Conservation (phyloP, 1,140 invertebrate genomes). For the Saccostrea cuccullata region DNA sequence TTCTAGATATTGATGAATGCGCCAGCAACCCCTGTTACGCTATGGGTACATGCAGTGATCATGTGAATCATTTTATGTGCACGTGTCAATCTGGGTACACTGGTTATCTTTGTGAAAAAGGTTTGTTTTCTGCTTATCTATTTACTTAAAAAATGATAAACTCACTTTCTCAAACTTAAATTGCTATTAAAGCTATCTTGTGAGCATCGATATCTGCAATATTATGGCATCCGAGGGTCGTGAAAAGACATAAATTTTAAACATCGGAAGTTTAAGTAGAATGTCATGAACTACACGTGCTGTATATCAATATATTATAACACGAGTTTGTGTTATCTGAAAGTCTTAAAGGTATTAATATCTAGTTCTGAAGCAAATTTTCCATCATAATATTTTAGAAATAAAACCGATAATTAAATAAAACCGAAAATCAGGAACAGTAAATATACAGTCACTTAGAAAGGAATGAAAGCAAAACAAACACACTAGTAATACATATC, state of each 20-base stretch:
- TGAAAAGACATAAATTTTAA: background rate
- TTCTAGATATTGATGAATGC: background rate
- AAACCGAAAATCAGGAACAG: too few relatives aligned
- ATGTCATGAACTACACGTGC: too few relatives aligned
- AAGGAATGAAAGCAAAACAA: too few relatives aligned
- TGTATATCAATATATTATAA: too few relatives aligned
- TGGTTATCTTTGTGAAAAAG: background rate
- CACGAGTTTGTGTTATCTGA: too few relatives aligned
- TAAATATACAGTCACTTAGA: too few relatives aligned
- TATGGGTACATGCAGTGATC: background rate
- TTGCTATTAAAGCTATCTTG: background rate
- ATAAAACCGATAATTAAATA: too few relatives aligned
- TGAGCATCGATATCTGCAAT: too few relatives aligned
- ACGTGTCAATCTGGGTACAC: background rate
- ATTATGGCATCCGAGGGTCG: background rate
- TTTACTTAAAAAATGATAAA: background rate
- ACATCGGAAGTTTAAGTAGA: background rate
- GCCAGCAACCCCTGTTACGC: background rate
- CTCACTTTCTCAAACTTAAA: background rate
- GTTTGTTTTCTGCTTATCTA: background rate
- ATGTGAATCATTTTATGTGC: background rate
- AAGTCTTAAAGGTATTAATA: too few relatives aligned
- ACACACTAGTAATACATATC: too few relatives aligned
- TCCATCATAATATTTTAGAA: too few relatives aligned
- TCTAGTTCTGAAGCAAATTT: too few relatives aligned